phyloP scores from a whole-genome alignment of 2,888 invertebrate species.

The Falcaria lacertinaria region DNA sequence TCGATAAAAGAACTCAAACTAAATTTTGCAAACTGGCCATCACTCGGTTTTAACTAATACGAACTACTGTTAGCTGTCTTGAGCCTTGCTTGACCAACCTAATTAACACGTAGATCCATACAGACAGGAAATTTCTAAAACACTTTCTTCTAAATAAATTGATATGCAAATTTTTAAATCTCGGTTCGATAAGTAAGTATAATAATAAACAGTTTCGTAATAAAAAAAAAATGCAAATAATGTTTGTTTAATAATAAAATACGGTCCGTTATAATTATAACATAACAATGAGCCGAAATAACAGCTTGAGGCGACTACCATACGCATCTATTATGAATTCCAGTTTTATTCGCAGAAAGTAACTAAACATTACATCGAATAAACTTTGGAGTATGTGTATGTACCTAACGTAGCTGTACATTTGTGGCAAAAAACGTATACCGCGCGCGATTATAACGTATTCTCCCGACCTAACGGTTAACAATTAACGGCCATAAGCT shows the following conservation, averaged over 20 bases:
- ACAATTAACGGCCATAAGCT: slow-evolving; percentile 19
- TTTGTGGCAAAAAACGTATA: slow-evolving; percentile 33
- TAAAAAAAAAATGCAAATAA: neutral
- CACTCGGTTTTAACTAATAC: too few species aligned
- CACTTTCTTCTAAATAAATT: too few species aligned
- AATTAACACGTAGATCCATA: too few species aligned
- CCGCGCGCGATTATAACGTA: slow-evolving; percentile 25
- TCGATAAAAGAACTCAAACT: neutral
- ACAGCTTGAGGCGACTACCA: neutral
- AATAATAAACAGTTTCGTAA: neutral
- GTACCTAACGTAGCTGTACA: slow-evolving; percentile 65
- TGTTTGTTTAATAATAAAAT: neutral
- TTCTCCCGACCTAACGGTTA: slow-evolving; percentile 50
- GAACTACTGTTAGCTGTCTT: too few species aligned
- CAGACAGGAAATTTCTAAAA: too few species aligned
- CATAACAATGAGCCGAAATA: slow-evolving; percentile 1
- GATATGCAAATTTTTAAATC: too few species aligned
- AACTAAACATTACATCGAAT: slow-evolving; percentile 21
- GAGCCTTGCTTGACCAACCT: too few species aligned
- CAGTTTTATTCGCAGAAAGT: slow-evolving; percentile 9
- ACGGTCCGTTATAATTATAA: slow-evolving; percentile 1
- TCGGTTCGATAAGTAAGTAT: neutral
- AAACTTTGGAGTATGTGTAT: slow-evolving; percentile 21
- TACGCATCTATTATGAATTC: slow-evolving; percentile 1
- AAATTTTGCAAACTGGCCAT: too few species aligned